Evolutionary conservation across 2,113 vertebrate genomes (phyloP).

Genomic region (Chlorodrepanis virens): DNA sequence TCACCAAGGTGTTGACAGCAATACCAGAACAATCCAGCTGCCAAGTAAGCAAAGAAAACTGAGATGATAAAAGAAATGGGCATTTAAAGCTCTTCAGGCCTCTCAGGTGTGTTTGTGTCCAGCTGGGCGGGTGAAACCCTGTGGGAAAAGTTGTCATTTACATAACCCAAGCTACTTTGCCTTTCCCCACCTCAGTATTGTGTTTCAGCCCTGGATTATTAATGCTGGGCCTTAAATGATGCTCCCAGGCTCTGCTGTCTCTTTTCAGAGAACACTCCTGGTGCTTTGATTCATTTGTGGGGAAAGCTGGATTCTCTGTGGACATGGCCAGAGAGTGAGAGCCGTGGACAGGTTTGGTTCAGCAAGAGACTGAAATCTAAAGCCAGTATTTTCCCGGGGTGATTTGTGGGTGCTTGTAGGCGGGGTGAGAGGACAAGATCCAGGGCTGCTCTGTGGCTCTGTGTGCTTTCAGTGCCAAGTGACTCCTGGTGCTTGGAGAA

Average conservation of each 20-base stretch:
- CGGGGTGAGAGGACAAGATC: neutral
- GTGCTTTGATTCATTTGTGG: neutral
- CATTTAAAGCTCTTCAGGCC: neutral
- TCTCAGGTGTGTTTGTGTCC: neutral
- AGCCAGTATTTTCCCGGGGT: rapidly evolving
- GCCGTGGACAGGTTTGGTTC: neutral
- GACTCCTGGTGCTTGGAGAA: neutral
- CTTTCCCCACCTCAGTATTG: neutral
- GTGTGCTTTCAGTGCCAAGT: neutral
- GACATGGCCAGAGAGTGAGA: neutral
- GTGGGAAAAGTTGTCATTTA: neutral
- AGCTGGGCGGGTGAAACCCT: neutral
- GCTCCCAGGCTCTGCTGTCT: neutral
- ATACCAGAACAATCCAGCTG: neutral
- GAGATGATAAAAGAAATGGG: neutral
- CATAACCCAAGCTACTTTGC: neutral
- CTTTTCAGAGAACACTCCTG: neutral
- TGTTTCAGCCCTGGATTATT: neutral
- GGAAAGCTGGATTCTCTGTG: neutral
- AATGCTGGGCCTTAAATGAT: neutral
- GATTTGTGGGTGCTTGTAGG: neutral
- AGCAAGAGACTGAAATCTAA: neutral
- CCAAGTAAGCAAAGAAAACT: neutral
- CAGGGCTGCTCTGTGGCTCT: neutral
- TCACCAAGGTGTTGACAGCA: neutral